A percentile compares a stretch with the other conserved stretches of the same genome.
Evolutionary conservation across 2,113 vertebrate species (phyloP).

Genomic region (Cariama cristata): DNA sequence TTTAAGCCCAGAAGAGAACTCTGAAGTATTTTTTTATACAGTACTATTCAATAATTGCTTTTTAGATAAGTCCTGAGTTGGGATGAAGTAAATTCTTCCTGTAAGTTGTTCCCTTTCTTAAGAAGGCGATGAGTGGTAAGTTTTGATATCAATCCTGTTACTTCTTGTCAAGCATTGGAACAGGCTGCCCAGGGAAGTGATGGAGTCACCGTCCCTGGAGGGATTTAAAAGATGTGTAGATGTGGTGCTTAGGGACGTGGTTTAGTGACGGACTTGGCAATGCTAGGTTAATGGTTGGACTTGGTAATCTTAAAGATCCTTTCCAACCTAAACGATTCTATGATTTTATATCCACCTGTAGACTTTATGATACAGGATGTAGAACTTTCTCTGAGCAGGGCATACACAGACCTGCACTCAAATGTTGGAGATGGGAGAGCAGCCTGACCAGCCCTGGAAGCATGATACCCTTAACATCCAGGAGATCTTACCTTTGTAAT

Average conservation of each 20-base stretch:
- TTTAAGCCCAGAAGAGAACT: neutral
- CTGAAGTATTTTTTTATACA: neutral
- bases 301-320: too few relatives aligned
- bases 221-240: too few relatives aligned
- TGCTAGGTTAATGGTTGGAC: too few relatives aligned
- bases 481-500: neutral
- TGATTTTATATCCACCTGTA: neutral
- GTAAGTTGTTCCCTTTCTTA: neutral
- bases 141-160: neutral
- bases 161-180: too few relatives aligned
- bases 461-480: accelerated
- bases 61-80: neutral
- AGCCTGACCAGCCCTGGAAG: neutral
- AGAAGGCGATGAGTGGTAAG: neutral
- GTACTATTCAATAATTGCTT: neutral
- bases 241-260: too few relatives aligned
- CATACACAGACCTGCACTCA: neutral
- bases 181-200: too few relatives aligned
- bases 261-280: too few relatives aligned
- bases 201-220: too few relatives aligned
- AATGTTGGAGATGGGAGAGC: neutral
- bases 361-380: neutral
- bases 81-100: neutral
- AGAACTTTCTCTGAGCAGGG: neutral
- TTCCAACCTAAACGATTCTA: too few relatives aligned